Percentiles rank a stretch among this genome's conserved stretches.
Conservation (phyloP, 1,140 invertebrate genomes). For the Brachionus manjavacas region DNA sequence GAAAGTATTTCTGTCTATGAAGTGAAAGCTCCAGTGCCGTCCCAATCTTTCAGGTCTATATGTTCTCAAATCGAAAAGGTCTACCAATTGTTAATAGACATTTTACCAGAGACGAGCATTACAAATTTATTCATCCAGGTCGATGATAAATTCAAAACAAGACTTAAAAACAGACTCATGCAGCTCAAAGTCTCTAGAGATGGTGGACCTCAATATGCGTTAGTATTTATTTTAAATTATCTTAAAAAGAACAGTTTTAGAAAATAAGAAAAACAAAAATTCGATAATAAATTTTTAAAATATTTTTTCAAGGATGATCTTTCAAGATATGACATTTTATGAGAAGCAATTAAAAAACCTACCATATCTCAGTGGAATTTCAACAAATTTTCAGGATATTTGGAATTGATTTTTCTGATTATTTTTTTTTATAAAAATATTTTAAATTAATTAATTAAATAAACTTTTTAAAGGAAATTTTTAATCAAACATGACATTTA, state of each 20-base stretch:
- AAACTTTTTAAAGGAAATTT: neutral
- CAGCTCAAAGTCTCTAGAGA: constrained; percentile 85
- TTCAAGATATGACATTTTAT: constrained; percentile 39
- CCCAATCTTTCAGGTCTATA: constrained; percentile 81
- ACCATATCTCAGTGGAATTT: neutral
- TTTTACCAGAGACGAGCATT: constrained; percentile 65
- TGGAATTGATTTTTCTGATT: neutral
- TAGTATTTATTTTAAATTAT: neutral
- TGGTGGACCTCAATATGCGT: constrained; percentile 83
- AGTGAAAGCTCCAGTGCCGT: constrained; percentile 87
- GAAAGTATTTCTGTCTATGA: constrained; percentile 60
- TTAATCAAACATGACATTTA: neutral
- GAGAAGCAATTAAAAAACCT: constrained; percentile 34
- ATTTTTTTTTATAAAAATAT: constrained; percentile 26
- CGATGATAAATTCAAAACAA: constrained; percentile 78
- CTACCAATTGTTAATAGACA: constrained; percentile 73
- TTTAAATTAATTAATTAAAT: constrained; percentile 19
- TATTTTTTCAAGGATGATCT: neutral
- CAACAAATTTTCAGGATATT: constrained; percentile 19
- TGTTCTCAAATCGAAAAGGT: constrained; percentile 84
- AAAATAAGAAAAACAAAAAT: neutral
- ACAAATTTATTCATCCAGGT: constrained; percentile 74
- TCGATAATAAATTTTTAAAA: neutral
- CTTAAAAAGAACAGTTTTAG: neutral
- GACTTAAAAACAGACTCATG: constrained; percentile 73